Percentiles rank a stretch among this genome's conserved stretches.
phyloP scores from a whole-genome alignment of 2,888 invertebrate species.

The Elysia crispata region DNA sequence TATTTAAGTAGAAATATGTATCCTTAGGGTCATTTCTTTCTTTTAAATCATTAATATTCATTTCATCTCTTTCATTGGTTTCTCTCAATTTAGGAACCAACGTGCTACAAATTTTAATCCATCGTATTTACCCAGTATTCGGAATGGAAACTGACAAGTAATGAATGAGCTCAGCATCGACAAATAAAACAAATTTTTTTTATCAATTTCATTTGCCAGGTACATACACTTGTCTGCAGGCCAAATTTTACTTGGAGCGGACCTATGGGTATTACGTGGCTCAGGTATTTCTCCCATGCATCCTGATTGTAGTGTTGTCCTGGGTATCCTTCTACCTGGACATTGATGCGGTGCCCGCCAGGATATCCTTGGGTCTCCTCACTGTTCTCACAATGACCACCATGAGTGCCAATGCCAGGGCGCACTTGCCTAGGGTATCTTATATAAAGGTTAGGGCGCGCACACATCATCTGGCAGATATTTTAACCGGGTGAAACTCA shows the following conservation, averaged over 20 bases:
- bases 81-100: too few species aligned
- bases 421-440: conserved; percentile 57
- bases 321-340: conserved; percentile 63
- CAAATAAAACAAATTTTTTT: too few species aligned
- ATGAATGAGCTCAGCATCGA: too few species aligned
- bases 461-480: too few species aligned
- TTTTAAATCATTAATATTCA: too few species aligned
- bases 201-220: not conserved
- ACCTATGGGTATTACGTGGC: conserved; percentile 57
- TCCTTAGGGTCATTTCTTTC: too few species aligned
- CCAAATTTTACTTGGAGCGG: conserved; percentile 53
- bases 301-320: conserved; percentile 59
- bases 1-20: too few species aligned
- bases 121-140: too few species aligned
- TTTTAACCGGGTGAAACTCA: too few species aligned
- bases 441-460: conserved; percentile 53
- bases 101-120: too few species aligned
- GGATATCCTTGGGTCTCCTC: conserved; percentile 56
- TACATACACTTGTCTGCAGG: conserved; percentile 56
- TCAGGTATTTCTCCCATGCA: conserved; percentile 60
- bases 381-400: conserved; percentile 61
- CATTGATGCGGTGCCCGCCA: conserved; percentile 58
- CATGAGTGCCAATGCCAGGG: conserved; percentile 56
- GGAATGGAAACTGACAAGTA: too few species aligned
- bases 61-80: too few species aligned